Base-by-base conservation (phyloP, 2,888 invertebrate genomes). In the Agrotis ipsilon region DNA sequence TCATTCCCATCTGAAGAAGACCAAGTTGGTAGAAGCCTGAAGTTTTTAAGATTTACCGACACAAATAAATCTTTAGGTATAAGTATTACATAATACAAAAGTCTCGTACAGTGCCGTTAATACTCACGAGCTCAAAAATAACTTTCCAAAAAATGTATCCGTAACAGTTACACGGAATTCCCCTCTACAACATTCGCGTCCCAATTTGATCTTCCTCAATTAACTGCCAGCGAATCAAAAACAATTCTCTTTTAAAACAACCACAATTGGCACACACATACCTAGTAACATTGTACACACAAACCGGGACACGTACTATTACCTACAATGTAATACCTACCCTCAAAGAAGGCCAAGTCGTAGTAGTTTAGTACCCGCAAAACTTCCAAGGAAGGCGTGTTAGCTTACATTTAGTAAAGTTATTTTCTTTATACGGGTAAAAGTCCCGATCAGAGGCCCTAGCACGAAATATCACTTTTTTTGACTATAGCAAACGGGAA, bases 361-460 rank as follows among this genome's bases (percentile, higher is more conserved):
- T 39, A 39, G 46, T 51, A 77, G 57, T 39, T 76, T 51, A 68
- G 46, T 43, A 54, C 21, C 54, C 48, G 54, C 45, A 60, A 73
- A 77, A 73, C 32, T 78, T 70, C 54, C 24, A 39, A 49, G 71
- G 24, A 59, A 46, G 43, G n/a, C 80, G 19, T 60, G 68, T 49
- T 49, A 63, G 75, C 59, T 77, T 59, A 77, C 39, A 62, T 62
- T 19, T 18, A 65, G 24, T 52, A 62, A 66, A 48, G 54, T 70
- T 70, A 78, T 81, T 81, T 80, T 75, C 55, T 67, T 60, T 81
- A 52, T 51, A 57, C 59, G 48, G 68, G 60, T 69, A 72, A 71
- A 67, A 58, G 48, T 51, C 46, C 27, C 80, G 81, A 72, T 80
- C 75, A 9, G 32, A 32, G 32, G 32, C 1, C 9, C 3, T 32